Percentiles rank a stretch among this genome's conserved stretches.
phyloP scores from a whole-genome alignment of 2,888 invertebrate genomes.

The Notocelia uddmanniana region DNA sequence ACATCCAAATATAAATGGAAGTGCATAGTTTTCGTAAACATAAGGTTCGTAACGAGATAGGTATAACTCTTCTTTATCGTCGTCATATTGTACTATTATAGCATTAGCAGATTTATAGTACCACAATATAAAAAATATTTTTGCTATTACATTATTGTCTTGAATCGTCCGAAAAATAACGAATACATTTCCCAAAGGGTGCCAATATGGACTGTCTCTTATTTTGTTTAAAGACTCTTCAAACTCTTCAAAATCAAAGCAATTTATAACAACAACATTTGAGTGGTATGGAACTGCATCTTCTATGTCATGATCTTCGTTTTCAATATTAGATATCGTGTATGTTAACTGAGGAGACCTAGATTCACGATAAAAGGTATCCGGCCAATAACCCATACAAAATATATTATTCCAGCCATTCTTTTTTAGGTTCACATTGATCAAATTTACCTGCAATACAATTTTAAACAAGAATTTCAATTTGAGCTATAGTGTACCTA shows the following conservation, averaged over 20 bases:
- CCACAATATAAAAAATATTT: conserved; percentile 71
- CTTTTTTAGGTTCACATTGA: conserved; percentile 60
- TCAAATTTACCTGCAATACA: conserved; percentile 62
- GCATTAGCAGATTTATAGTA: conserved; percentile 66
- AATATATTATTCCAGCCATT: conserved; percentile 71
- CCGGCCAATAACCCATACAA: conserved; percentile 64
- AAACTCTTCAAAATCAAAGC: conserved; percentile 60
- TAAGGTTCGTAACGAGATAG: conserved; percentile 66
- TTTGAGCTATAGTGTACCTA: no score
- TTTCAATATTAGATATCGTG: conserved; percentile 56
- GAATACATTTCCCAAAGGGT: conserved; percentile 67
- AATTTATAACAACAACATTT: conserved; percentile 63
- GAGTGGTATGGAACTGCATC: conserved; percentile 63
- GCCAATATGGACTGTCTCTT: conserved; percentile 64
- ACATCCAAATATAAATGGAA: conserved; percentile 64
- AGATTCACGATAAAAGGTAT: conserved; percentile 60
- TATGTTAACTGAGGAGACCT: conserved; percentile 58
- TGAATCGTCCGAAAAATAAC: conserved; percentile 61
- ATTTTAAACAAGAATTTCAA: neutral
- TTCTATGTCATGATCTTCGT: conserved; percentile 61
- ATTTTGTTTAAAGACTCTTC: conserved; percentile 64
- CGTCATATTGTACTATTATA: conserved; percentile 64
- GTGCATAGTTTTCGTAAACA: conserved; percentile 57
- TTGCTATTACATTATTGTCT: conserved; percentile 56
- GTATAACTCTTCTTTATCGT: conserved; percentile 52